Conservation (phyloP, 2,888 invertebrate genomes). For the Melieria omissa region DNA sequence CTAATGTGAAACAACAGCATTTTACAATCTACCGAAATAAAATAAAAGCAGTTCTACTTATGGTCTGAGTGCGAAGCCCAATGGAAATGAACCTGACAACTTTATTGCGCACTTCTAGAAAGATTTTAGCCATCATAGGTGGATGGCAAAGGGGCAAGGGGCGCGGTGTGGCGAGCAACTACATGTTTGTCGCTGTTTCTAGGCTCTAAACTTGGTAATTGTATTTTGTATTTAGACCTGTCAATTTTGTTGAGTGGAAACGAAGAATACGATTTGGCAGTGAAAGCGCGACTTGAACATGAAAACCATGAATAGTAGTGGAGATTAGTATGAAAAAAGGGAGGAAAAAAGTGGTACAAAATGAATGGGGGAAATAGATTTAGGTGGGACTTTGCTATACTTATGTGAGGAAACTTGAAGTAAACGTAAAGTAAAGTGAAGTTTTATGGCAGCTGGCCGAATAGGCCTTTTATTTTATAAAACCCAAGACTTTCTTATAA, state of each 20-base stretch:
- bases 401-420: too few species aligned
- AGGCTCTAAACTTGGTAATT: slow-evolving; percentile 25
- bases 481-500: too few species aligned
- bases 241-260: background rate
- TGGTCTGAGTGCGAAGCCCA: slow-evolving; percentile 15
- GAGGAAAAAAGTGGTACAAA: too few species aligned
- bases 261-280: background rate
- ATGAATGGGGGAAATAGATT: too few species aligned
- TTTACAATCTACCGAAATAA: slow-evolving; percentile 30
- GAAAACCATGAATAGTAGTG: too few species aligned
- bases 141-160: background rate
- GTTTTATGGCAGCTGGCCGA: too few species aligned
- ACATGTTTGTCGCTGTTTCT: background rate
- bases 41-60: slow-evolving; percentile 12
- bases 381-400: too few species aligned
- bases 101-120: slow-evolving; percentile 30
- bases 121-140: background rate
- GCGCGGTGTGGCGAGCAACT: background rate
- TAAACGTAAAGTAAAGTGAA: too few species aligned
- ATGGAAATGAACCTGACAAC: slow-evolving; percentile 40
- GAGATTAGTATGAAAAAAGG: too few species aligned
- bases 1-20: slow-evolving; percentile 23
- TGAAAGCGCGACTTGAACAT: too few species aligned
- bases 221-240: background rate
- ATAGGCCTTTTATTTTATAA: too few species aligned